Percentiles rank a stretch among this genome's conserved stretches.
Evolutionary conservation across 2,113 vertebrate species (phyloP).

Genomic region (Ciconia maguari): DNA sequence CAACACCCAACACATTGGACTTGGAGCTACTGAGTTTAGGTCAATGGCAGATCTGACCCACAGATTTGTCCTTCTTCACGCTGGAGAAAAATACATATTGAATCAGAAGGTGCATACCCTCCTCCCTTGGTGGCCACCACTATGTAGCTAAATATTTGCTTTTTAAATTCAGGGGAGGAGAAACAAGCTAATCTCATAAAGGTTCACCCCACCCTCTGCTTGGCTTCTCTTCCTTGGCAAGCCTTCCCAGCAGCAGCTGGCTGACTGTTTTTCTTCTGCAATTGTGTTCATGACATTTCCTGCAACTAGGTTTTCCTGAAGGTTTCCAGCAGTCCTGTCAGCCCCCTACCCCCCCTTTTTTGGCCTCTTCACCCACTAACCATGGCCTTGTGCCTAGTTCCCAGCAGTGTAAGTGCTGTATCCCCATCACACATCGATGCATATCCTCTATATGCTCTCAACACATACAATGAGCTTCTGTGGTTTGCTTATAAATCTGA

Average conservation of each 20-base stretch:
- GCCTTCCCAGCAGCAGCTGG: constrained; percentile 36
- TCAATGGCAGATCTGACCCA: not conserved
- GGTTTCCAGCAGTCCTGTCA: not conserved
- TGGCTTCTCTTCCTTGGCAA: constrained; percentile 9
- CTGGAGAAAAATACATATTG: not conserved
- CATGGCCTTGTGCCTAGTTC: not conserved
- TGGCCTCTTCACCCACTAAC: not conserved
- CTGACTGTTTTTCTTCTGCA: constrained; percentile 3
- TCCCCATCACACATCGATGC: not conserved
- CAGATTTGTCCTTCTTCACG: not conserved
- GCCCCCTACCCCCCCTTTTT: not conserved
- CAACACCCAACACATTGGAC: accelerated
- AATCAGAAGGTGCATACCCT: not conserved
- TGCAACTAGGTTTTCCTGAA: not conserved
- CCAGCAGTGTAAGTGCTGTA: not conserved
- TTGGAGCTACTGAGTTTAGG: not conserved
- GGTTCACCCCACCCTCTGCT: constrained; percentile 27
- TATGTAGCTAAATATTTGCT: not conserved
- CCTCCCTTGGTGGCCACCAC: not conserved
- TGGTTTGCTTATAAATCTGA: not conserved
- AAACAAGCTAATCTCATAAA: not conserved
- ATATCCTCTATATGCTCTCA: not conserved
- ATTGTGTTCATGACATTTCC: constrained; percentile 7
- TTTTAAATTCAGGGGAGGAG: not conserved
- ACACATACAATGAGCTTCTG: not conserved